These are phyloP conservation scores for Hoplodrina ambigua DNA, from an alignment of 2,888 invertebrate species.

Conservation along the genomic window DNA sequence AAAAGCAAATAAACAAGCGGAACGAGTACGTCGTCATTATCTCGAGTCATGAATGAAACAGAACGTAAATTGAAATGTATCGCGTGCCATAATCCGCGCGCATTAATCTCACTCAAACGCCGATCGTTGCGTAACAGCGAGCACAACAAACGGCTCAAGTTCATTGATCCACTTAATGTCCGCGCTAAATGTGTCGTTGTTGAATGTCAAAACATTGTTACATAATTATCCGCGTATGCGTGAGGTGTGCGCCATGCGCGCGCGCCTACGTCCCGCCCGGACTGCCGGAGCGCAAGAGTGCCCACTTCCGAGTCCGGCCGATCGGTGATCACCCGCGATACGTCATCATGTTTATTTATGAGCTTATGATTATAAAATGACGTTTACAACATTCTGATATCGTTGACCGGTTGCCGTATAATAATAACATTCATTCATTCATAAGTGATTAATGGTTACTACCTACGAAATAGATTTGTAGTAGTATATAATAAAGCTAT, in stretches of 20 bases:
- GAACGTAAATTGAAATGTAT: slow-evolving; percentile 90
- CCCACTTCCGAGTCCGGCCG: slow-evolving; percentile 72
- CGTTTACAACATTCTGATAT: slow-evolving; percentile 88
- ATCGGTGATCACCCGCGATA: slow-evolving; percentile 74
- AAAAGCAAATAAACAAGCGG: slow-evolving; percentile 83
- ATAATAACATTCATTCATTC: slow-evolving; percentile 88
- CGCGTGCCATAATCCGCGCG: slow-evolving; percentile 90
- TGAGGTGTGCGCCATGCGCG: slow-evolving; percentile 71
- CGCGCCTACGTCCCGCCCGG: slow-evolving; percentile 65
- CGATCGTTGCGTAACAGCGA: slow-evolving; percentile 87
- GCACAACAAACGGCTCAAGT: slow-evolving; percentile 88
- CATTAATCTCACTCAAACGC: slow-evolving; percentile 90
- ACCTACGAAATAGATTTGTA: slow-evolving; percentile 88
- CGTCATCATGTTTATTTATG: slow-evolving; percentile 89
- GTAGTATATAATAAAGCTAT: slow-evolving; percentile 85
- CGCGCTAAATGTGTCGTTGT: slow-evolving; percentile 89
- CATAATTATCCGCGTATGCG: slow-evolving; percentile 84
- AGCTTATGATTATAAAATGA: slow-evolving; percentile 90
- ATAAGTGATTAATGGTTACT: slow-evolving; percentile 87
- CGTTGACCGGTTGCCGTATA: slow-evolving; percentile 86
- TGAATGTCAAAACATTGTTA: slow-evolving; percentile 89
- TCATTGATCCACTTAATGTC: slow-evolving; percentile 90
- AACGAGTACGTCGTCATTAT: slow-evolving; percentile 86
- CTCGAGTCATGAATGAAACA: slow-evolving; percentile 89
- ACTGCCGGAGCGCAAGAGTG: slow-evolving; percentile 52